Base-by-base conservation (phyloP, 2,113 vertebrate species). In the Patagioenas fasciata region DNA sequence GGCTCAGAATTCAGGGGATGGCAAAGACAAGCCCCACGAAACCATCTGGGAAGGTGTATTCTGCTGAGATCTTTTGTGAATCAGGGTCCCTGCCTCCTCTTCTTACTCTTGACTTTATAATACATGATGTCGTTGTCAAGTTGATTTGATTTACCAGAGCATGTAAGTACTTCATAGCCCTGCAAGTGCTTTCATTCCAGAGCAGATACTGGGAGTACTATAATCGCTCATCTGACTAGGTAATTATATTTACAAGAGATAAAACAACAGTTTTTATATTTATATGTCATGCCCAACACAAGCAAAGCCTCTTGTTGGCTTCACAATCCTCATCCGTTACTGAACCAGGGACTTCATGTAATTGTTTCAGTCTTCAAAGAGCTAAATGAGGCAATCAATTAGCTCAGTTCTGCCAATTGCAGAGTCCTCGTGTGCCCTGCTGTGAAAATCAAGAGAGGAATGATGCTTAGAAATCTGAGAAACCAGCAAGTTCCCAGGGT, bases 171-270 rank as follows among this genome's bases (percentile, higher is more conserved):
- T 69, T 77, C 57, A 70, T 47, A 87, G 51, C 40, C 47, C 60
- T 86, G 80, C 62, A 77, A 84, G 44, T 13, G 54, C 62, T 92
- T 65, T 88, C 73, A 93, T 93, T 86, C 85, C 75, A 83, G 24
- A 73, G 36, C 64, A 83, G 67, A n/a, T 26, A 51, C 28, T 51
- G 31, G 20, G 51, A 90, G 60, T 17, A 50, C 72, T 83, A 14
- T 47, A 77, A 79, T 51, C 2, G 0, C 47, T 88, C 67, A 38
- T 87, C 82, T 92, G 88, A 38, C 9, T 26, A 13, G n/a, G 51
- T 78, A 77, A 86, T 94, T 95, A 67, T 14, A 66, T 47, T 92
- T 78, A 57, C 36, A 90, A 31, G 72, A 81, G 79, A 74, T 65
- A 83, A 88, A 96, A 6, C 64, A 93, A 31, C 44, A 62, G 18